These are phyloP conservation scores for Tridacna crocea DNA, from an alignment of 2,888 invertebrate species.

Conservation along the genomic window DNA sequence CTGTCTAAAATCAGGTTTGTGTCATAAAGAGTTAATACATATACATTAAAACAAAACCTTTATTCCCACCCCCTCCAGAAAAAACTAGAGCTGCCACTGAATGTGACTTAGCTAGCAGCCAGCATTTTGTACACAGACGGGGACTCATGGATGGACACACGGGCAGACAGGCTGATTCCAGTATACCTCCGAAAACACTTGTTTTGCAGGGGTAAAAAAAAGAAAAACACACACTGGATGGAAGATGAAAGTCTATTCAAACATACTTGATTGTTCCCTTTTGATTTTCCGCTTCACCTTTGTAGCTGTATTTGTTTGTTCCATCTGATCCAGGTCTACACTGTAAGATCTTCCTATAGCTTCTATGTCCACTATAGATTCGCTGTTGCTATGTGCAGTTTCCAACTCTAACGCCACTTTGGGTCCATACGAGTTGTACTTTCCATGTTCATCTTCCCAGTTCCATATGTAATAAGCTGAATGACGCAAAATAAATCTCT, in stretches of 20 bases:
- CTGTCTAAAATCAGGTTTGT: too few relatives aligned
- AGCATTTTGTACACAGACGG: too few relatives aligned
- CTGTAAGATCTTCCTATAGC: conserved; percentile 66
- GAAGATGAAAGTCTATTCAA: background rate
- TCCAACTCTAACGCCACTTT: conserved; percentile 68
- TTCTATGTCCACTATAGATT: conserved; percentile 55
- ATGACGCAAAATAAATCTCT: background rate
- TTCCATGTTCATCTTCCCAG: conserved; percentile 79
- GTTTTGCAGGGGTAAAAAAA: too few relatives aligned
- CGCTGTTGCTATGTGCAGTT: conserved; percentile 52
- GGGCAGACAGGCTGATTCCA: too few relatives aligned
- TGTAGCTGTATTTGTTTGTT: conserved; percentile 77
- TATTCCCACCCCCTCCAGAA: too few relatives aligned
- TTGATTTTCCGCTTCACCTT: conserved; percentile 69
- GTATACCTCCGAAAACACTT: too few relatives aligned
- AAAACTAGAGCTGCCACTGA: too few relatives aligned
- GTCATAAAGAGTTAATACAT: too few relatives aligned
- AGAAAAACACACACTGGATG: too few relatives aligned
- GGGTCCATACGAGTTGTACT: conserved; percentile 73
- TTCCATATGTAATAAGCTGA: conserved; percentile 79
- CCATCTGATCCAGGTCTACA: conserved; percentile 73
- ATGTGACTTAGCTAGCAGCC: too few relatives aligned
- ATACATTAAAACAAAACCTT: too few relatives aligned
- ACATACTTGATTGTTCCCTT: conserved; percentile 73
- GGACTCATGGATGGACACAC: too few relatives aligned